Conservation (phyloP, 2,888 invertebrate genomes). For the Tubulanus polymorphus region DNA sequence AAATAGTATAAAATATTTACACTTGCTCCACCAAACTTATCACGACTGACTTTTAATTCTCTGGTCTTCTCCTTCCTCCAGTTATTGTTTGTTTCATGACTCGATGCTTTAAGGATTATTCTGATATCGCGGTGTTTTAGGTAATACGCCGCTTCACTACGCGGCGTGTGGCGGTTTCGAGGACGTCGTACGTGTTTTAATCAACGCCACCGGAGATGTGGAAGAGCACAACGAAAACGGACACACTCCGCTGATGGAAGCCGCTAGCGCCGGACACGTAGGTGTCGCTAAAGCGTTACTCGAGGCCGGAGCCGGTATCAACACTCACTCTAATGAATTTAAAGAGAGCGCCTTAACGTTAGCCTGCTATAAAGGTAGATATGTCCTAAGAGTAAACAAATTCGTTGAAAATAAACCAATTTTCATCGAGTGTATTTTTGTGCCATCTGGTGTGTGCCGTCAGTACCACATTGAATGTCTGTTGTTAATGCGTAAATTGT, state of each 20-base stretch:
- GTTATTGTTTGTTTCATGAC: no score
- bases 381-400: no score
- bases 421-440: no score
- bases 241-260: slow-evolving; percentile 77
- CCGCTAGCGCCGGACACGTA: slow-evolving; percentile 54
- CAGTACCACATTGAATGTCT: slow-evolving; percentile 1
- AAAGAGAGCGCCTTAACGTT: slow-evolving; percentile 95
- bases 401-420: no score
- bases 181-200: slow-evolving; percentile 82
- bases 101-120: background rate
- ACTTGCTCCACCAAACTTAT: no score
- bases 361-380: slow-evolving; percentile 86
- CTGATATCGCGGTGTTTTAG: slow-evolving; percentile 25
- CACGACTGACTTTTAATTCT: no score
- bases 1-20: no score
- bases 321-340: slow-evolving; percentile 98
- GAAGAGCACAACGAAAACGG: slow-evolving; percentile 99
- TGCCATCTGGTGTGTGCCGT: background rate
- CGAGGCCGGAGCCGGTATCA: slow-evolving; percentile 92
- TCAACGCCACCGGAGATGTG: slow-evolving; percentile 88
- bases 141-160: slow-evolving; percentile 85
- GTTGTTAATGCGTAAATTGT: slow-evolving; percentile 5
- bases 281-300: slow-evolving; percentile 66
- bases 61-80: no score
- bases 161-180: slow-evolving; percentile 63